Evolutionary conservation across 2,797 vertebrate genomes (phyloP).

Genomic region (Chanos chanos): DNA sequence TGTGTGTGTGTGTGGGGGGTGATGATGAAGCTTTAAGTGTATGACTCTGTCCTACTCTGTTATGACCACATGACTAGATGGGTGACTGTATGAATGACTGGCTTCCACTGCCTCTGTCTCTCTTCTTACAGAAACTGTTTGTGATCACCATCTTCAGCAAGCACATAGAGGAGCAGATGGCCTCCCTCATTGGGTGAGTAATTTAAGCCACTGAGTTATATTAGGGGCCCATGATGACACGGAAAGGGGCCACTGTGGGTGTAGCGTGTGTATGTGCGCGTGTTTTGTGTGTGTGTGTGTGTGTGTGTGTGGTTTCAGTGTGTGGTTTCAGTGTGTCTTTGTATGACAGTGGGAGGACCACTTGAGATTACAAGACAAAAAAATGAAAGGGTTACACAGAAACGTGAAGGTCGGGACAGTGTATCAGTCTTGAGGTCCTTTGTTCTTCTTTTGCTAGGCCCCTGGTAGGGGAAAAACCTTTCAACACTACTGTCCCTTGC

Average conservation of each 20-base stretch:
- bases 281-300: no score
- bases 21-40: conserved; percentile 23
- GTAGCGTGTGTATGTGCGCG: conserved; percentile 15
- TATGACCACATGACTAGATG: conserved; percentile 12
- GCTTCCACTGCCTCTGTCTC: conserved; percentile 40
- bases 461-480: conserved; percentile 36
- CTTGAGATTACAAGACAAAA: conserved; percentile 29
- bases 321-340: conserved; percentile 24
- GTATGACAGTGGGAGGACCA: conserved; percentile 22
- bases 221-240: conserved; percentile 37
- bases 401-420: conserved; percentile 36
- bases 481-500: no score
- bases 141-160: conserved; percentile 91
- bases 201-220: conserved; percentile 56
- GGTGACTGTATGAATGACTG: conserved; percentile 10
- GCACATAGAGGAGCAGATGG: conserved; percentile 93
- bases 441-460: conserved; percentile 19
- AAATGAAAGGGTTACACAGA: conserved; percentile 52
- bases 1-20: no score
- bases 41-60: not conserved
- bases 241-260: conserved; percentile 43
- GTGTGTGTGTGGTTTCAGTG: no score
- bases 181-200: conserved; percentile 91
- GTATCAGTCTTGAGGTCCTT: conserved; percentile 40
- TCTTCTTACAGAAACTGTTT: conserved; percentile 87